phyloP scores from a whole-genome alignment of 2,113 vertebrate species.

The Thamnaconus septentrionalis region DNA sequence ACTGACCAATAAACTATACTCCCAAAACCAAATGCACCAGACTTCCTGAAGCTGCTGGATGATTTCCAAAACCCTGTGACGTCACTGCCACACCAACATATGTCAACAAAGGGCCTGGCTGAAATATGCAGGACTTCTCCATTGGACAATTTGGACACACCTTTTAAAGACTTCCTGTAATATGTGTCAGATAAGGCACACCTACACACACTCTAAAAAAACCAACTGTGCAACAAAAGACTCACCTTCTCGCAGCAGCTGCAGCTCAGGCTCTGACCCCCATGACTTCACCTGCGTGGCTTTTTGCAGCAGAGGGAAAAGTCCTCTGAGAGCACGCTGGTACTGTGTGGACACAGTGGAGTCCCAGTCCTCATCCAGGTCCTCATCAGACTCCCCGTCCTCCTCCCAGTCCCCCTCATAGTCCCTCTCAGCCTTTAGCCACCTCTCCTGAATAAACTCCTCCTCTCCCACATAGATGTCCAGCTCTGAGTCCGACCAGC shows the following conservation, averaged over 20 bases:
- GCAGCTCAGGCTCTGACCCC: constrained; percentile 62
- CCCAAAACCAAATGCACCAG: background rate
- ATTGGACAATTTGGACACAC: too few species aligned
- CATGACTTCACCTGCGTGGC: constrained; percentile 47
- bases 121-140: too few species aligned
- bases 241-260: constrained; percentile 59
- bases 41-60: background rate
- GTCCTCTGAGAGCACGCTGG: constrained; percentile 60
- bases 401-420: constrained; percentile 67
- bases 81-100: too few species aligned
- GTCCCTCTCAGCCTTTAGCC: constrained; percentile 42
- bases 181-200: too few species aligned
- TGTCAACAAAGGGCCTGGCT: too few species aligned
- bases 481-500: constrained; percentile 44
- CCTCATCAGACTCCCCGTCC: constrained; percentile 32
- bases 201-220: too few species aligned
- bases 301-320: constrained; percentile 63
- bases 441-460: constrained; percentile 22
- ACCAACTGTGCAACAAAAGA: background rate
- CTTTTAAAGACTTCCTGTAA: too few species aligned
- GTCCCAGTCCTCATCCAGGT: constrained; percentile 53
- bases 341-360: constrained; percentile 53
- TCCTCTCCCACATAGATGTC: constrained; percentile 71
- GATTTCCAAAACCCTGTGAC: too few species aligned
- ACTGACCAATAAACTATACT: background rate